These are phyloP conservation scores for Eurosta solidaginis DNA, from an alignment of 1,140 invertebrate species.

Conservation along the genomic window DNA sequence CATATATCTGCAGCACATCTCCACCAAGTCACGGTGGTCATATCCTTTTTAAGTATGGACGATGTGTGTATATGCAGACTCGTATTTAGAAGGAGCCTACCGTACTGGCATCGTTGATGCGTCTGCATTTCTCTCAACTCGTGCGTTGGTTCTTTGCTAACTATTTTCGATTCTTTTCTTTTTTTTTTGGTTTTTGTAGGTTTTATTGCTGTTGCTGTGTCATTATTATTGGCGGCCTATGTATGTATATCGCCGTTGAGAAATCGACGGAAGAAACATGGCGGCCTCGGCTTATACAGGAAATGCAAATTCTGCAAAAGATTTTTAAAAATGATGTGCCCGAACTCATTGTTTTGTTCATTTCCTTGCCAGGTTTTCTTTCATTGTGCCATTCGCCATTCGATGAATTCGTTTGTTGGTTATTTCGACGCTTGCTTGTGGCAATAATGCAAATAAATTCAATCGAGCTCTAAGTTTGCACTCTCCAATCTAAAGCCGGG, in stretches of 20 bases:
- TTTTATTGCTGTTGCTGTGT: background rate
- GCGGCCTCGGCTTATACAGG: background rate
- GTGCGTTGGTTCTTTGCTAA: background rate
- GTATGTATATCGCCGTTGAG: conserved; percentile 18
- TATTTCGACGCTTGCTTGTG: conserved; percentile 23
- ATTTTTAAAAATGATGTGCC: background rate
- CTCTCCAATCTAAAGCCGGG: conserved; percentile 34
- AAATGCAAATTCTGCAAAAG: conserved; percentile 14
- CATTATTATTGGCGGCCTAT: conserved; percentile 14
- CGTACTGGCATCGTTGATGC: background rate
- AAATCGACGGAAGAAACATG: background rate
- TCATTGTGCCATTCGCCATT: too few relatives aligned
- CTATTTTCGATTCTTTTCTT: background rate
- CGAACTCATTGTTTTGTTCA: background rate
- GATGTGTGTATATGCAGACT: too few relatives aligned
- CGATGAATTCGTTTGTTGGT: background rate
- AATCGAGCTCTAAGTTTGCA: conserved; percentile 45
- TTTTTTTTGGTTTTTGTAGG: background rate
- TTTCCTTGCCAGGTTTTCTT: too few relatives aligned
- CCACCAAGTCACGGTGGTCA: background rate
- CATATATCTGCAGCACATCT: too few relatives aligned
- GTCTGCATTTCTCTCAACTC: too few relatives aligned
- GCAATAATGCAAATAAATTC: conserved; percentile 54
- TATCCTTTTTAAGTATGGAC: background rate
- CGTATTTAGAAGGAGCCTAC: background rate